Conservation (phyloP, 2,888 invertebrate species). For the Nemurella pictetii region DNA sequence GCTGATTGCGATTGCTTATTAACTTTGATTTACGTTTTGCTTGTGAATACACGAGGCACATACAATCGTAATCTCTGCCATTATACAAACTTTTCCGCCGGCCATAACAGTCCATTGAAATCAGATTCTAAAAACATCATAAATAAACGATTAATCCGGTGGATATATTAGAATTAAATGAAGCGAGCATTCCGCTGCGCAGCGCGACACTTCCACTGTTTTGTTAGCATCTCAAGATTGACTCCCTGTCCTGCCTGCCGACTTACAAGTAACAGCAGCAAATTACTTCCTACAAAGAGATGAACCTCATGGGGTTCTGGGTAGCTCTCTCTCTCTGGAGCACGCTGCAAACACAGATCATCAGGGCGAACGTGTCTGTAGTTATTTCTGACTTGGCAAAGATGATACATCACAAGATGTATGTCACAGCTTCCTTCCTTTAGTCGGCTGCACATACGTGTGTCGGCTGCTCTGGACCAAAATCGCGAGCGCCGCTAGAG, state of each 20-base stretch:
- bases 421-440: conserved; percentile 13
- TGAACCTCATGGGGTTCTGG: not conserved
- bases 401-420: conserved; percentile 9
- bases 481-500: not conserved
- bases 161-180: not conserved
- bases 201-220: not conserved
- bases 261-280: not conserved
- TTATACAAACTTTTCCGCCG: not conserved
- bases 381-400: conserved; percentile 19
- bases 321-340: not conserved
- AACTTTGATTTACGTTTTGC: not conserved
- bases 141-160: not conserved
- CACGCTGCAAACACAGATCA: not conserved
- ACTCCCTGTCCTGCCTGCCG: not conserved
- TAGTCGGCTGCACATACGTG: not conserved
- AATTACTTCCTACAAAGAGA: not conserved
- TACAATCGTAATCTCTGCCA: not conserved
- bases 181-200: not conserved
- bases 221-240: not conserved
- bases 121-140: not conserved
- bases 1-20: not conserved
- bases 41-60: not conserved
- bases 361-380: not conserved
- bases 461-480: not conserved
- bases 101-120: not conserved